These are phyloP conservation scores for Chaunax sp. DNA, from an alignment of 2,797 vertebrate genomes.

Conservation along the genomic window DNA sequence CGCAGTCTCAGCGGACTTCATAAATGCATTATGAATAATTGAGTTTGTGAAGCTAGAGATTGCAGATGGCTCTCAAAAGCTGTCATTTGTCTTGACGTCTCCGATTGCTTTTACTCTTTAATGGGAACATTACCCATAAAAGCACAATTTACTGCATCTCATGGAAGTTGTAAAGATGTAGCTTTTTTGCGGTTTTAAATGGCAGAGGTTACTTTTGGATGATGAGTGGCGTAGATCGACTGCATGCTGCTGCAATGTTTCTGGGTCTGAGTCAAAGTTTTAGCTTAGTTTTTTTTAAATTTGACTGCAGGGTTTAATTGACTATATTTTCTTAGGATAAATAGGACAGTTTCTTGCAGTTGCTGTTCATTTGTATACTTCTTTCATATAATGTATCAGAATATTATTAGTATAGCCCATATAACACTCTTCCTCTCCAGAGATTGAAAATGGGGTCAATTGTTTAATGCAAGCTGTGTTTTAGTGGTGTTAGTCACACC, in stretches of 20 bases:
- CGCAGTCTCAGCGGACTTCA: conserved; percentile 82
- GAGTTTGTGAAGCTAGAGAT: conserved; percentile 83
- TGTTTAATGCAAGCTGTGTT: conserved; percentile 67
- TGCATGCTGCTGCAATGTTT: conserved; percentile 35
- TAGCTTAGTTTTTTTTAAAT: conserved; percentile 35
- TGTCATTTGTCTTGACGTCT: conserved; percentile 85
- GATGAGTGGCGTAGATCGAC: conserved; percentile 41
- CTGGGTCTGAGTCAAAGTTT: conserved; percentile 15
- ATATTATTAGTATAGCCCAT: conserved; percentile 75
- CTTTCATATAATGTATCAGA: conserved; percentile 62
- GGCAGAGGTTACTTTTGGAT: conserved; percentile 68
- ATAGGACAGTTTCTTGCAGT: conserved; percentile 55
- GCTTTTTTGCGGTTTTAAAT: conserved; percentile 50
- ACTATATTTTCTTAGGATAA: conserved; percentile 58
- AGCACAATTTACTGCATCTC: conserved; percentile 78
- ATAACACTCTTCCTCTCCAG: conserved; percentile 65
- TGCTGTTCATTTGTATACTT: conserved; percentile 49
- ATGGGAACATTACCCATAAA: conserved; percentile 84
- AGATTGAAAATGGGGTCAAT: conserved; percentile 74
- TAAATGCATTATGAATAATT: conserved; percentile 87
- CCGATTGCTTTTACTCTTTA: conserved; percentile 84
- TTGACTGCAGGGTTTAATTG: conserved; percentile 51
- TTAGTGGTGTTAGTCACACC: conserved; percentile 63
- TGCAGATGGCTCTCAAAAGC: conserved; percentile 84
- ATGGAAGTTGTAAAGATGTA: conserved; percentile 78